Evolutionary conservation across 2,113 vertebrate species (phyloP).

Genomic region (Apodemus speciosus): DNA sequence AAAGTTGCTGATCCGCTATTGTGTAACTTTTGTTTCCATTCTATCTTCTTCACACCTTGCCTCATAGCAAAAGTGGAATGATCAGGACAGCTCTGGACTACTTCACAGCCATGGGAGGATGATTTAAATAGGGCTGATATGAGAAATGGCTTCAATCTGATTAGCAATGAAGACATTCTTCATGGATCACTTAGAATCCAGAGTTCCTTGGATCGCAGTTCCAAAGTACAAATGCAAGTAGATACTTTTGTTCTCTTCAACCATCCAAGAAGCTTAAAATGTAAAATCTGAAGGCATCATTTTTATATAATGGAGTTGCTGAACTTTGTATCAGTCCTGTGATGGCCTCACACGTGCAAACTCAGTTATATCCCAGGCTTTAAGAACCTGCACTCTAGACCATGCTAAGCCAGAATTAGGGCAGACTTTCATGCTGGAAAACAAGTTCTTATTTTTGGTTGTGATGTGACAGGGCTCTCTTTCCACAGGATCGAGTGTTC

Average conservation of each 20-base stretch:
- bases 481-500: background rate
- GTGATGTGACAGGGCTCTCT: background rate
- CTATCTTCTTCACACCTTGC: background rate
- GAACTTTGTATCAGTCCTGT: background rate
- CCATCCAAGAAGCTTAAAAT: background rate
- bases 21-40: slow-evolving; percentile 11
- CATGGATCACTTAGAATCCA: background rate
- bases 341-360: background rate
- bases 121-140: background rate
- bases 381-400: background rate
- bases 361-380: background rate
- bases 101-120: background rate
- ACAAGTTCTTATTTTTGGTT: background rate
- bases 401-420: background rate
- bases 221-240: background rate
- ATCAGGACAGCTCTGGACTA: background rate
- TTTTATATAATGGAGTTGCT: background rate
- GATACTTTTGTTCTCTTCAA: background rate
- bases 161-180: background rate
- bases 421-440: background rate
- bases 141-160: background rate
- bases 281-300: background rate
- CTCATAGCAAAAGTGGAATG: slow-evolving; percentile 27
- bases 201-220: background rate
- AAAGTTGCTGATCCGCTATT: background rate